These are phyloP conservation scores for Monoplex corrugatus DNA, from an alignment of 2,888 invertebrate species.

Conservation along the genomic window DNA sequence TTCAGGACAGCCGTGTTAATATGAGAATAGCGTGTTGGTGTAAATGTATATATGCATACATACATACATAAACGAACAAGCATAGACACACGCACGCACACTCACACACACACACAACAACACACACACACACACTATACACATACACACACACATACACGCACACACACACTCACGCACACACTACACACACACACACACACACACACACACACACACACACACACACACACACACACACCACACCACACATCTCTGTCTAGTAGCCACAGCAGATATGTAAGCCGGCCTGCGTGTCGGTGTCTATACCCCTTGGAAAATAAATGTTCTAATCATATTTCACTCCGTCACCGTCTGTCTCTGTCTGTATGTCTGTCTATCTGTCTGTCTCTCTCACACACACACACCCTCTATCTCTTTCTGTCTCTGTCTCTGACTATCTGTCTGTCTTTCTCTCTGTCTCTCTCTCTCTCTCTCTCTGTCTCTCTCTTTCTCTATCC, in stretches of 20 bases:
- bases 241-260: neutral
- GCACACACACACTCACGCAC: neutral
- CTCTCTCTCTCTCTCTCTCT: neutral
- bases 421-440: no score
- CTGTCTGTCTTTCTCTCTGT: neutral
- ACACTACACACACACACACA: neutral
- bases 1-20: no score
- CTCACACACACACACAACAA: neutral
- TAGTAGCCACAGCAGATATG: no score
- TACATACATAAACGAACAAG: neutral
- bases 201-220: slow-evolving; percentile 17
- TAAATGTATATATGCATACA: neutral
- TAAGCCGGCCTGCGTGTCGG: no score
- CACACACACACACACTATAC: neutral
- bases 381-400: slow-evolving; percentile 16
- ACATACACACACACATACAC: neutral
- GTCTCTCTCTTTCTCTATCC: neutral
- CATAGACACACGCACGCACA: slow-evolving; percentile 8
- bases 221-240: slow-evolving; percentile 5
- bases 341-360: slow-evolving; percentile 6
- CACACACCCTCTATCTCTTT: no score
- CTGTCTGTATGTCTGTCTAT: no score
- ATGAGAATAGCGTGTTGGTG: neutral
- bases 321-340: no score
- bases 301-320: no score